Percentiles rank a stretch among this genome's conserved stretches.
phyloP scores from a whole-genome alignment of 2,113 vertebrate genomes.

The Peromyscus polionotus region DNA sequence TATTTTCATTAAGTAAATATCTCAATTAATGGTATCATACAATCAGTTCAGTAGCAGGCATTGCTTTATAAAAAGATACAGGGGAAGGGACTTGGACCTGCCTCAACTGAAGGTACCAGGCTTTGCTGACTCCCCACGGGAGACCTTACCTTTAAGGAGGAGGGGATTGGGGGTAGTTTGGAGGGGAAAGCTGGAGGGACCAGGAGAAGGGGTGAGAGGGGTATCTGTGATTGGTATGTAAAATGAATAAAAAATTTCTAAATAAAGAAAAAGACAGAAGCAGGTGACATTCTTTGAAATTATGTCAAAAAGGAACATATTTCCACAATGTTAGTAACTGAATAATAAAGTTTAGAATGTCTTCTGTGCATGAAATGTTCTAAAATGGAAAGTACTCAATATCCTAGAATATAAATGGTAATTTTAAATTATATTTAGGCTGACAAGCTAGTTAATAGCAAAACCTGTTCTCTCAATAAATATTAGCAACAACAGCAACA shows the following conservation, averaged over 20 bases:
- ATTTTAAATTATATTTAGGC: not conserved
- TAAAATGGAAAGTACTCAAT: conserved; percentile 16
- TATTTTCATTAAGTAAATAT: conserved; percentile 28
- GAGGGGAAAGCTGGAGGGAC: too few species aligned
- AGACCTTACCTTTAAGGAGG: too few species aligned
- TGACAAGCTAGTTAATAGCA: not conserved
- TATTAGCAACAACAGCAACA: not conserved
- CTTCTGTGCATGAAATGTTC: not conserved
- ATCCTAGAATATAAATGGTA: not conserved
- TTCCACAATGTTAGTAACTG: conserved; percentile 24
- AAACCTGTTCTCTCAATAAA: not conserved
- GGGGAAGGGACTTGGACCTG: too few species aligned
- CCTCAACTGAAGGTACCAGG: too few species aligned
- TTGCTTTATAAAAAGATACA: not conserved
- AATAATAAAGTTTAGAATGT: conserved; percentile 25
- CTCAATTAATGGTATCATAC: not conserved
- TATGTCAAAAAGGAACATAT: not conserved
- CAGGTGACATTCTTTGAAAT: conserved; percentile 2
- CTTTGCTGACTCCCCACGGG: too few species aligned
- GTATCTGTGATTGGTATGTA: too few species aligned
- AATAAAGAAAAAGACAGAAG: not conserved
- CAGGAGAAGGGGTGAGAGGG: too few species aligned
- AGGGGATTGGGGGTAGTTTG: too few species aligned
- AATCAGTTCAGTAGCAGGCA: conserved; percentile 6
- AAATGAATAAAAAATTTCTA: too few species aligned